These are phyloP conservation scores for Tipula vernalis DNA, from an alignment of 2,888 invertebrate genomes.

Conservation along the genomic window DNA sequence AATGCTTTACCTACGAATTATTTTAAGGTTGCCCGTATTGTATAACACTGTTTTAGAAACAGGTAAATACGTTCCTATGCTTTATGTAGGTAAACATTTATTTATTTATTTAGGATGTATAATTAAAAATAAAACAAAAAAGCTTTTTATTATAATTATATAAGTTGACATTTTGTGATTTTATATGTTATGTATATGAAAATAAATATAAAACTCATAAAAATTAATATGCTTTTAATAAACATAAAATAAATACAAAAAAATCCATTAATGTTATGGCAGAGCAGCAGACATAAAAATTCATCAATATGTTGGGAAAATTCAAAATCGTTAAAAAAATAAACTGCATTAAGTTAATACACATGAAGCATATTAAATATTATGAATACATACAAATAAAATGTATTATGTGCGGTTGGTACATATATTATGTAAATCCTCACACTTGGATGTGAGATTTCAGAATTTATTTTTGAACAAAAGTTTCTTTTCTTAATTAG, in stretches of 20 bases:
- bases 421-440: too few relatives aligned
- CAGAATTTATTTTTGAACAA: too few relatives aligned
- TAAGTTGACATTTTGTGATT: neutral
- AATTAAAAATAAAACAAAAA: too few relatives aligned
- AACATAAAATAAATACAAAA: neutral
- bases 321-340: neutral
- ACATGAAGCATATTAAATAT: neutral
- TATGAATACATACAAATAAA: too few relatives aligned
- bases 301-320: neutral
- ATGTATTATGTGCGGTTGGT: too few relatives aligned
- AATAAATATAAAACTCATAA: neutral
- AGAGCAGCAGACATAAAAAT: neutral
- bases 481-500: too few relatives aligned
- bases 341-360: neutral
- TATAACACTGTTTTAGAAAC: neutral
- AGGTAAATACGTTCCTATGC: too few relatives aligned
- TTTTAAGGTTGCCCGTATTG: neutral
- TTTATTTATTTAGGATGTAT: neutral
- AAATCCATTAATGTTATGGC: neutral
- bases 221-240: constrained; percentile 4
- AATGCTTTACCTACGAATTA: too few relatives aligned
- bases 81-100: neutral
- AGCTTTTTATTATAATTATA: neutral
- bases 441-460: too few relatives aligned
- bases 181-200: neutral